These are phyloP conservation scores for Sebastes steindachneri DNA, from an alignment of 2,797 vertebrate genomes.

Conservation along the genomic window DNA sequence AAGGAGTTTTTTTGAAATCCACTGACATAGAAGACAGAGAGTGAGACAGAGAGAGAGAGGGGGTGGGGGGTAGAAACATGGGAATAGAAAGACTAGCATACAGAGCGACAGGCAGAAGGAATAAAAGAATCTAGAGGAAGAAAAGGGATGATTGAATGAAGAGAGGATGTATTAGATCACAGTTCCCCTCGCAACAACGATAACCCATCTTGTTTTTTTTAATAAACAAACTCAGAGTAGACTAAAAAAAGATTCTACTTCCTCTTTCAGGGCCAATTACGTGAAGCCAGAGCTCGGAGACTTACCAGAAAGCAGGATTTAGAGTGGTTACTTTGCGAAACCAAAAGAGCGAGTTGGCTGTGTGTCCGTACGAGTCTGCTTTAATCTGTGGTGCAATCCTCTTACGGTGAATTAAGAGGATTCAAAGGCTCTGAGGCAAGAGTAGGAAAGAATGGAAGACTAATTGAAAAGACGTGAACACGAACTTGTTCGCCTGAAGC, in stretches of 20 bases:
- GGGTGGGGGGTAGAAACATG: neutral
- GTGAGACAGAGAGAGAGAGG: neutral
- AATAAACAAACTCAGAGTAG: slow-evolving; percentile 24
- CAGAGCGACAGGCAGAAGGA: neutral
- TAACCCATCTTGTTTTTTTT: slow-evolving; percentile 22
- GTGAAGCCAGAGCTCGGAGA: slow-evolving; percentile 26
- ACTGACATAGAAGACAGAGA: slow-evolving; percentile 28
- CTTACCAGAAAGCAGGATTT: slow-evolving; percentile 58
- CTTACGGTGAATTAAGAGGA: slow-evolving; percentile 62
- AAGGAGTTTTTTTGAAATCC: slow-evolving; percentile 43
- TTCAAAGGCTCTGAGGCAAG: slow-evolving; percentile 44
- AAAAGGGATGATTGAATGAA: slow-evolving; percentile 1
- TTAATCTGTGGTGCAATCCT: slow-evolving; percentile 72
- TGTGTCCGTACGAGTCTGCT: slow-evolving; percentile 39
- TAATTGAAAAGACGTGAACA: slow-evolving; percentile 2
- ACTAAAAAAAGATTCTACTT: slow-evolving; percentile 26
- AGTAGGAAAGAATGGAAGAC: slow-evolving; percentile 17
- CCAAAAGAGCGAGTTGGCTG: slow-evolving; percentile 42
- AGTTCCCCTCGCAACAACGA: slow-evolving; percentile 9
- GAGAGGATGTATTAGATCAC: slow-evolving; percentile 20
- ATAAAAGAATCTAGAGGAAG: neutral
- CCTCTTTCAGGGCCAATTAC: slow-evolving; percentile 61
- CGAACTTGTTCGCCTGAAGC: slow-evolving; percentile 10
- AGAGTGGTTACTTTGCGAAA: slow-evolving; percentile 47
- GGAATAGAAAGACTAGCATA: slow-evolving; percentile 17